Conservation (phyloP, 2,888 invertebrate genomes). For the Ormyrus rosae region DNA sequence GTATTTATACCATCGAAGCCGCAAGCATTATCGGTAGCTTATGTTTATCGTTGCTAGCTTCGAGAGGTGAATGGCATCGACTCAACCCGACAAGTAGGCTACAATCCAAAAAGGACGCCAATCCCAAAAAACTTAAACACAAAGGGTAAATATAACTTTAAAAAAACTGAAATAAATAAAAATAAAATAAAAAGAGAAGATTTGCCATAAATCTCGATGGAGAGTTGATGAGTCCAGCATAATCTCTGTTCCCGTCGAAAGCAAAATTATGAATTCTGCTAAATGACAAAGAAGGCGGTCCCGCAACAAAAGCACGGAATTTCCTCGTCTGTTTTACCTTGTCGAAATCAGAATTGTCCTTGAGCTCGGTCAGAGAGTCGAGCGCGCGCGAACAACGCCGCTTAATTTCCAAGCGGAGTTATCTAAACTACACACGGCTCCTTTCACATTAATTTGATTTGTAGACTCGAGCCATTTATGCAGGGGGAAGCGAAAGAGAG, state of each 20-base stretch:
- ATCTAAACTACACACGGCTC: slow-evolving; percentile 56
- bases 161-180: no score
- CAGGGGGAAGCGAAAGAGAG: slow-evolving; percentile 23
- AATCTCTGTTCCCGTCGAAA: not conserved
- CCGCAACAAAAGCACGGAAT: slow-evolving; percentile 41
- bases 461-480: slow-evolving; percentile 59
- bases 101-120: no score
- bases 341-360: slow-evolving; percentile 52
- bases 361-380: slow-evolving; percentile 26
- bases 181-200: not conserved
- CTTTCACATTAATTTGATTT: slow-evolving; percentile 63
- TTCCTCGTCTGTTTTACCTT: slow-evolving; percentile 44
- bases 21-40: no score
- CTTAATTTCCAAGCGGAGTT: slow-evolving; percentile 57
- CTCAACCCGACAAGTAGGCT: no score
- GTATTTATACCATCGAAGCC: no score
- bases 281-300: slow-evolving; percentile 21
- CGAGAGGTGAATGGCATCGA: no score
- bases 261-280: no score
- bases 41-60: no score
- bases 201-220: not conserved
- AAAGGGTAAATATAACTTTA: no score
- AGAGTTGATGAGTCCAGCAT: not conserved
- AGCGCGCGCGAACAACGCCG: slow-evolving; percentile 40
- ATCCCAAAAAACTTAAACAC: no score